Percentiles rank a stretch among this genome's conserved stretches.
phyloP scores from a whole-genome alignment of 1,140 invertebrate genomes.

The Planococcus citri region DNA sequence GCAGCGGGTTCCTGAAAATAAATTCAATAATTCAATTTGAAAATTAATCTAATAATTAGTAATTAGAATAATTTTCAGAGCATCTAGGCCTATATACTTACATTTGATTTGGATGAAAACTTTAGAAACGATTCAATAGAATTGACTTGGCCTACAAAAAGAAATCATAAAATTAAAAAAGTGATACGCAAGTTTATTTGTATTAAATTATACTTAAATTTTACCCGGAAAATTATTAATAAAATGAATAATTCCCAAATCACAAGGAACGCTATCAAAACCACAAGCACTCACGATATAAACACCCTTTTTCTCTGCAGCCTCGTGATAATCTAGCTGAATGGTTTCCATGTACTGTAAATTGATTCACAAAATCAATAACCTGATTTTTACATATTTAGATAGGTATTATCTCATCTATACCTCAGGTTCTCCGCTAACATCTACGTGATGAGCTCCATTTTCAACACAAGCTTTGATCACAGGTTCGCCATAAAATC shows the following conservation, averaged over 20 bases:
- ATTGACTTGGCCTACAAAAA: constrained; percentile 14
- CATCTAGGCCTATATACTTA: no score
- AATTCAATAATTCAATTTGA: no score
- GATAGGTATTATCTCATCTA: no score
- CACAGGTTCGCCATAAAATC: constrained; percentile 79
- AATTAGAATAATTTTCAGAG: no score
- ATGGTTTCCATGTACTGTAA: constrained; percentile 70
- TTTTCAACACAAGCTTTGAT: constrained; percentile 74
- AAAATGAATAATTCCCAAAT: constrained; percentile 64
- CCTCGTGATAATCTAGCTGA: constrained; percentile 63
- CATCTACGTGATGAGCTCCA: constrained; percentile 75
- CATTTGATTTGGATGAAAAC: not conserved
- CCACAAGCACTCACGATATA: constrained; percentile 86
- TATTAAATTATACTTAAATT: not conserved
- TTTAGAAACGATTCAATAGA: not conserved
- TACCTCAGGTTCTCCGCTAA: constrained; percentile 80
- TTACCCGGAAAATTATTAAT: constrained; percentile 59
- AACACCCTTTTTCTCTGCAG: constrained; percentile 60
- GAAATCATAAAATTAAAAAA: not conserved
- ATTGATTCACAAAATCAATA: not conserved
- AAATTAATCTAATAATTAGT: no score
- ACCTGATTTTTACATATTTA: not conserved
- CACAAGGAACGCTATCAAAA: constrained; percentile 76
- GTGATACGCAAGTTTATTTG: not conserved
- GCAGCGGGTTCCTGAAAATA: constrained; percentile 33